Conservation (phyloP, 2,888 invertebrate genomes). For the Noctua comes region DNA sequence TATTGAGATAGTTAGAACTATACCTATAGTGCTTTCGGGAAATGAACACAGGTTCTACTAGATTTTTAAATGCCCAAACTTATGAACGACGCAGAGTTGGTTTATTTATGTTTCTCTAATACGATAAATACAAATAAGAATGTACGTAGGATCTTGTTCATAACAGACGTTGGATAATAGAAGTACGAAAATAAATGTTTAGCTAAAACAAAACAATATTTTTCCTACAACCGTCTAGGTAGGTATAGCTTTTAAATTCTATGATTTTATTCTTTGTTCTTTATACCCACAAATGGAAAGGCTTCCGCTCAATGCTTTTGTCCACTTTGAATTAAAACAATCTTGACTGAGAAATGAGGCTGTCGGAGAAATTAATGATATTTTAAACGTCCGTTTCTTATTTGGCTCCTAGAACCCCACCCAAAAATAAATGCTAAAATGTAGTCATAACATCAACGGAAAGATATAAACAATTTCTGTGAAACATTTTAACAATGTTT, state of each 20-base stretch:
- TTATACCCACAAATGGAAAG: constrained; percentile 10
- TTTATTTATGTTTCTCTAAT: neutral
- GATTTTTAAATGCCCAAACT: neutral
- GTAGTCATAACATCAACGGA: constrained; percentile 10
- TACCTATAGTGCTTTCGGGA: neutral
- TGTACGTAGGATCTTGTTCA: neutral
- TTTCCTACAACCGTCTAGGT: neutral
- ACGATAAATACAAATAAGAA: neutral
- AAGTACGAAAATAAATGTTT: neutral
- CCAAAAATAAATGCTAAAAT: constrained; percentile 11
- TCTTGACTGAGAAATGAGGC: constrained; percentile 29
- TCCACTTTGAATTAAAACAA: constrained; percentile 41
- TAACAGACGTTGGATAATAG: neutral
- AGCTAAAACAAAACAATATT: constrained; percentile 24
- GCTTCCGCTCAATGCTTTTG: constrained; percentile 31
- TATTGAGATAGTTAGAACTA: neutral
- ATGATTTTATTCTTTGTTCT: constrained; percentile 34
- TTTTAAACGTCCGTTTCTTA: constrained; percentile 32
- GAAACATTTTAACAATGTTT: constrained; percentile 39
- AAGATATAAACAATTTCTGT: constrained; percentile 10
- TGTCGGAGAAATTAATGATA: constrained; percentile 37
- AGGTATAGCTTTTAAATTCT: neutral
- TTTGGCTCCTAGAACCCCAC: neutral
- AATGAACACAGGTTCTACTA: neutral
- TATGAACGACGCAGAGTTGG: neutral